Conservation (phyloP, 2,113 vertebrate genomes). For the Parotia lawesii region DNA sequence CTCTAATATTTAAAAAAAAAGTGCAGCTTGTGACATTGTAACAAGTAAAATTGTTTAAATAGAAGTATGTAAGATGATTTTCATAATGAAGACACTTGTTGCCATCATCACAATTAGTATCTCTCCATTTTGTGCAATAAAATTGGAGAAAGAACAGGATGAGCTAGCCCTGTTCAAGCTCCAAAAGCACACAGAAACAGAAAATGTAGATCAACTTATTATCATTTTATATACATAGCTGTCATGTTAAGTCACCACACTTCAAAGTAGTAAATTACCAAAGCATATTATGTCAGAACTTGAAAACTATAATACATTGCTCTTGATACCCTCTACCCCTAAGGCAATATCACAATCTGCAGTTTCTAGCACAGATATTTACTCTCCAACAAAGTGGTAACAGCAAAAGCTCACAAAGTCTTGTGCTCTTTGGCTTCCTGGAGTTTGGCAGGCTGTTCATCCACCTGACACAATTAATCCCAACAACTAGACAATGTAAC, state of each 20-base stretch:
- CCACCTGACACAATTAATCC: slow-evolving; percentile 45
- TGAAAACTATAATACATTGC: not conserved
- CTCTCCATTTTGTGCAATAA: not conserved
- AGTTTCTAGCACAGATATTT: not conserved
- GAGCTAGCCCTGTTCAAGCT: not conserved
- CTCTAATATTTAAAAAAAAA: not conserved
- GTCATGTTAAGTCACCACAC: not conserved
- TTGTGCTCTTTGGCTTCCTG: not conserved
- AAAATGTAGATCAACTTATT: not conserved
- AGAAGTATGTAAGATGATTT: not conserved
- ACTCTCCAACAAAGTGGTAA: not conserved
- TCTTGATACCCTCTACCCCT: not conserved
- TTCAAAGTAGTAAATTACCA: not conserved
- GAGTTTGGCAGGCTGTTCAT: slow-evolving; percentile 6
- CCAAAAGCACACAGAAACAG: not conserved
- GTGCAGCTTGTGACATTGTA: not conserved
- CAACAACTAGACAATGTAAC: not conserved
- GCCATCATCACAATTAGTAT: not conserved
- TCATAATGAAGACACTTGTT: not conserved
- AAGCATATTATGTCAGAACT: not conserved
- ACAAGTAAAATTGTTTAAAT: not conserved
- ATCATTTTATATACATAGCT: not conserved
- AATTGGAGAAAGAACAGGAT: not conserved
- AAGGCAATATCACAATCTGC: not conserved
- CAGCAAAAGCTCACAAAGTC: not conserved